Evolutionary conservation across 2,888 invertebrate species (phyloP), one percentile per base, ranked within the genome.

Genomic region (Spodoptera picta): DNA sequence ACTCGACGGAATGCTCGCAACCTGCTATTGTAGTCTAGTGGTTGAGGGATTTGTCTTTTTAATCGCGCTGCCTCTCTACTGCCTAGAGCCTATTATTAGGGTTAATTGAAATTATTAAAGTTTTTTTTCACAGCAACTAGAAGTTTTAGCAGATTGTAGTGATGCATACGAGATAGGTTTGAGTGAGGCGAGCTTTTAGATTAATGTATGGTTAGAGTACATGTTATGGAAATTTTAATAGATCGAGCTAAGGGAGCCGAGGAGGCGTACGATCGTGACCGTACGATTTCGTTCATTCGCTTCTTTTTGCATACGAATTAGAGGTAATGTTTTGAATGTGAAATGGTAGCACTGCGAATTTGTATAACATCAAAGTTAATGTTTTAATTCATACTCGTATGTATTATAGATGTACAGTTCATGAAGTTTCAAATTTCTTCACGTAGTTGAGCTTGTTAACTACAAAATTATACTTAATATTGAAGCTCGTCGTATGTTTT

Each of bases 41-140:
- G 91, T 92, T 89, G 89, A 91, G 84, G 92, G 93, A 94, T 94
- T 94, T 94, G 94, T 94, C 93, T 94, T 94, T 94, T 93, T 94
- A 94, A 94, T 93, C 91, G 90, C 87, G 79, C 90, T 91, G 90
- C 88, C 85, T 90, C 86, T 81, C 80, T 82, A 87, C 81, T 87
- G 87, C 90, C 87, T 83, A 75, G 84, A 85, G 91, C 90, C 93
- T 94, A 91, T 94, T 94, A 94, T 94, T 94, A 94, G 90, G 92
- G 90, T 92, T 94, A 93, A 94, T 94, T 94, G 93, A 92, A 93
- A 94, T 93, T 91, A 93, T 93, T 92, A 92, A 89, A 89, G 89
- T 86, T 90, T 90, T 91, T 90, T 92, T 94, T 91, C 85, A 87
- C 82, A 74, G 87, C 87, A 87, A 83, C 89, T 88, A 89, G 86